phyloP scores from a whole-genome alignment of 2,113 vertebrate genomes.

The Falcunculus frontatus region DNA sequence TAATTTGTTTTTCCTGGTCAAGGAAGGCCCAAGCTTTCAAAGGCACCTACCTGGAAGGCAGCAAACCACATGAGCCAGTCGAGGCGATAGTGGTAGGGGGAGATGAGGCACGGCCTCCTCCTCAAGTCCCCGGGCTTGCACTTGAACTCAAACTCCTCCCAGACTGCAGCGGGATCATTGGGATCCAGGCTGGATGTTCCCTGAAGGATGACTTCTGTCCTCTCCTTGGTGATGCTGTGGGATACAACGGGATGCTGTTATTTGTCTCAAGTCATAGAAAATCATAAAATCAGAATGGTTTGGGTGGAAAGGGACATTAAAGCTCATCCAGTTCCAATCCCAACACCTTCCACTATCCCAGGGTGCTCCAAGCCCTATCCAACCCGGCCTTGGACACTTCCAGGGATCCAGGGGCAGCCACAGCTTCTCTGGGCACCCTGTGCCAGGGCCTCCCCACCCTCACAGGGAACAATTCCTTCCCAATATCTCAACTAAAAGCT shows the following conservation, averaged over 20 bases:
- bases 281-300: background rate
- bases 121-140: conserved; percentile 87
- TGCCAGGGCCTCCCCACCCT: background rate
- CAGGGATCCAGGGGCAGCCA: background rate
- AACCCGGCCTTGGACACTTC: fast-evolving
- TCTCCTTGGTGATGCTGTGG: conserved; percentile 88
- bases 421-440: background rate
- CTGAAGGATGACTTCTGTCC: conserved; percentile 92
- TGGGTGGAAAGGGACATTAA: background rate
- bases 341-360: background rate
- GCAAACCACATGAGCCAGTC: conserved; percentile 99
- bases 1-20: background rate
- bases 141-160: conserved; percentile 93
- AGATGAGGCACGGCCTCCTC: conserved; percentile 83
- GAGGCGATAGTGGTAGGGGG: conserved; percentile 91
- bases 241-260: background rate
- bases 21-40: background rate
- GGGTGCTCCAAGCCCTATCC: background rate
- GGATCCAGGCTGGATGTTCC: conserved; percentile 84
- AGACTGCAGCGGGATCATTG: conserved; percentile 75
- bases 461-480: background rate
- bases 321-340: background rate
- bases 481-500: background rate
- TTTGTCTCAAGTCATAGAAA: background rate
- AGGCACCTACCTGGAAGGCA: conserved; percentile 85